Evolutionary conservation across 2,113 vertebrate genomes (phyloP).

Genomic region (Callopanchax toddi): DNA sequence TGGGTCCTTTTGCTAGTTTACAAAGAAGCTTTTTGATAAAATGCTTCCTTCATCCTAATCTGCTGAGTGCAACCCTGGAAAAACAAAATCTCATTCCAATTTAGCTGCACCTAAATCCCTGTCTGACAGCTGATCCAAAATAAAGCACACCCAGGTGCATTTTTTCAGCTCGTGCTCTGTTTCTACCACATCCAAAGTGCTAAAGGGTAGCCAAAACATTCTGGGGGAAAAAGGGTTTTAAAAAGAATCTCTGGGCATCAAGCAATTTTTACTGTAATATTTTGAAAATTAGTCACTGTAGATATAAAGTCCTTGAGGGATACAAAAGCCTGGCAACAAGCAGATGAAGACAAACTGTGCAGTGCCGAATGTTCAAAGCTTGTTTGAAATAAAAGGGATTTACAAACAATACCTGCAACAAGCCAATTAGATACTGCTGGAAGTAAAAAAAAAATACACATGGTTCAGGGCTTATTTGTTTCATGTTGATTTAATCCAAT

Average conservation of each 20-base stretch:
- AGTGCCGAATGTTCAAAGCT: conserved; percentile 29
- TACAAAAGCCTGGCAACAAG: conserved; percentile 31
- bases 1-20: neutral
- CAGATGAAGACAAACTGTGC: conserved; percentile 30
- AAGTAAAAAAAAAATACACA: conserved; percentile 1
- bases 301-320: conserved; percentile 30
- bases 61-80: conserved; percentile 33
- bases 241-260: neutral
- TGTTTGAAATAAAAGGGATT: conserved; percentile 44
- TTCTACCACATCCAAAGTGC: neutral
- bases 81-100: conserved; percentile 42
- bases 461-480: conserved; percentile 32
- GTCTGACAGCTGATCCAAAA: conserved; percentile 48
- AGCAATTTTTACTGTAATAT: conserved; percentile 16
- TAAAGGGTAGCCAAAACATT: neutral
- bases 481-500: conserved; percentile 56
- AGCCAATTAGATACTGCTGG: conserved; percentile 33
- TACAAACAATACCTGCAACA: conserved; percentile 38
- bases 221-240: conserved; percentile 10
- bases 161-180: conserved; percentile 32
- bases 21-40: conserved; percentile 23
- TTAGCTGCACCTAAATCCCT: conserved; percentile 51
- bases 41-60: conserved; percentile 45
- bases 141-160: conserved; percentile 34
- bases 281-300: conserved; percentile 18